phyloP scores from a whole-genome alignment of 2,113 vertebrate species.

The Corythoichthys intestinalis region DNA sequence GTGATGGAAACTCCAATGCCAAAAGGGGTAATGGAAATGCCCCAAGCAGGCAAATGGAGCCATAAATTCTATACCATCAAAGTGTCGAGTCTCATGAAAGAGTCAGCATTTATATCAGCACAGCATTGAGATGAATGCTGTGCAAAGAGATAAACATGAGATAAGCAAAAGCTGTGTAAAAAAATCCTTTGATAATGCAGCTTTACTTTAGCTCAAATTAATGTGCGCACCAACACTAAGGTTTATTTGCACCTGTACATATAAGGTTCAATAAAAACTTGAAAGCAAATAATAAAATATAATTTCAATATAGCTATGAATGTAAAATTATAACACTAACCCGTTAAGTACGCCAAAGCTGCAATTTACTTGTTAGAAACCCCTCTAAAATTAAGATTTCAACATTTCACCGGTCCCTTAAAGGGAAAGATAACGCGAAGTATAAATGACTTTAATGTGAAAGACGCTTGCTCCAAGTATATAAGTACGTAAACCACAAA shows the following conservation, averaged over 20 bases:
- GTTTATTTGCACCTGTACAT: conserved; percentile 55
- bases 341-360: background rate
- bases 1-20: conserved; percentile 47
- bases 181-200: background rate
- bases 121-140: conserved; percentile 31
- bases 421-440: background rate
- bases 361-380: background rate
- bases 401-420: background rate
- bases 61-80: conserved; percentile 28
- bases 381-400: background rate
- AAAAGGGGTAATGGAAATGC: conserved; percentile 49
- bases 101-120: conserved; percentile 38
- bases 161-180: conserved; percentile 9
- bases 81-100: conserved; percentile 14
- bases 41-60: conserved; percentile 47
- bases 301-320: conserved; percentile 23
- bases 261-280: conserved; percentile 49
- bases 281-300: conserved; percentile 31
- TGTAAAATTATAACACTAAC: conserved; percentile 4
- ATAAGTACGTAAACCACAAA: no score
- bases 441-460: no score
- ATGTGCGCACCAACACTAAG: conserved; percentile 42
- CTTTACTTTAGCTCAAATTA: conserved; percentile 16
- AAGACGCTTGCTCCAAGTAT: no score
- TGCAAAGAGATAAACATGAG: conserved; percentile 30